phyloP scores from a whole-genome alignment of 2,888 invertebrate species.

The Pterobdella sp. region DNA sequence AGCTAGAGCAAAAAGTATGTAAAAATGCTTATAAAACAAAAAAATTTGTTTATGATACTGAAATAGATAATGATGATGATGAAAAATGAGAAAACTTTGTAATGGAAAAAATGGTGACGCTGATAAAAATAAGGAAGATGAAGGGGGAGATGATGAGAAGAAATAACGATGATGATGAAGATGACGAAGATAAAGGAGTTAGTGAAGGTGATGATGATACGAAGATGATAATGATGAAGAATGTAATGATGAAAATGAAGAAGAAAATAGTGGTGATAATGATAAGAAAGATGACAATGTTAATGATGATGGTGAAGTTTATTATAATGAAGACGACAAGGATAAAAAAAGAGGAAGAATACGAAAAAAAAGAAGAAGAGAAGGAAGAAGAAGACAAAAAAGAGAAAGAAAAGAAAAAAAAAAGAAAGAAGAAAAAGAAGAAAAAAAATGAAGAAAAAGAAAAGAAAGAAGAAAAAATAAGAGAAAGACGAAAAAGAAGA shows the following conservation, averaged over 20 bases:
- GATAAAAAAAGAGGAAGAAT: not conserved
- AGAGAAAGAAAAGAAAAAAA: not conserved
- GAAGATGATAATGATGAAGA: slow-evolving; percentile 1
- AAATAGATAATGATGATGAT: no score
- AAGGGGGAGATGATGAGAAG: no score
- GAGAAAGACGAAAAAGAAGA: slow-evolving; percentile 3
- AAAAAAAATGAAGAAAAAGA: not conserved
- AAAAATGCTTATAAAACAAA: no score
- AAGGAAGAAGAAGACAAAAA: not conserved
- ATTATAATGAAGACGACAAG: not conserved
- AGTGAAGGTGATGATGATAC: slow-evolving; percentile 5
- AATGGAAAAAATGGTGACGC: no score
- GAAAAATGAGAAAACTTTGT: no score
- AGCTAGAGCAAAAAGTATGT: no score
- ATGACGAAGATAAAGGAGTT: no score
- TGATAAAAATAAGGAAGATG: no score
- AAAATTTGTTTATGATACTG: no score
- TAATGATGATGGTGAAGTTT: not conserved
- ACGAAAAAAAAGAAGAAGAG: not conserved
- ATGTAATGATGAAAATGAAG: slow-evolving; percentile 1
- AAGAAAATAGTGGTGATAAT: not conserved
- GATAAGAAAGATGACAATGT: not conserved
- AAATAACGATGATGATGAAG: no score
- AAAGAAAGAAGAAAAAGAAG: no score
- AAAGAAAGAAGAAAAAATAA: not conserved